Evolutionary conservation across 2,113 vertebrate species (phyloP).

Genomic region (Hippocampus zosterae): DNA sequence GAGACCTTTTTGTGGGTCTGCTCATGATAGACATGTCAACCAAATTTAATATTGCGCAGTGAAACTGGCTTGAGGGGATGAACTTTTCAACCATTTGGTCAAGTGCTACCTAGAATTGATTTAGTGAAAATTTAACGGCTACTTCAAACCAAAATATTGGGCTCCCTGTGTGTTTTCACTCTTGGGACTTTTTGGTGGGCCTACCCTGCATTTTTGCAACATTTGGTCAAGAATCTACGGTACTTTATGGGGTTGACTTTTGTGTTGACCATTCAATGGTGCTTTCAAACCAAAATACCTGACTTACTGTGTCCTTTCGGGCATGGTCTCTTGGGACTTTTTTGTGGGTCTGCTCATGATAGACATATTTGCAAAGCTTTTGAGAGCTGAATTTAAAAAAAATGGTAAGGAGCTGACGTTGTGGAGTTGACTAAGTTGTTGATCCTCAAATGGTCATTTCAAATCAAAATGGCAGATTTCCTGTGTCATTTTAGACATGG

Average conservation of each 20-base stretch:
- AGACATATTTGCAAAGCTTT: too few species aligned
- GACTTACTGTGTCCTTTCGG: neutral
- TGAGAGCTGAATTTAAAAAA: too few species aligned
- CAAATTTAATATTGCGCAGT: neutral
- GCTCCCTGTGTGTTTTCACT: neutral
- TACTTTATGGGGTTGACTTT: neutral
- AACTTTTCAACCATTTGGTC: neutral
- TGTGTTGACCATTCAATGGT: neutral
- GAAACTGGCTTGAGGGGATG: neutral
- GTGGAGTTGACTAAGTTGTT: too few species aligned
- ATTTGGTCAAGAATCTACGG: too few species aligned
- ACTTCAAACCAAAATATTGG: neutral
- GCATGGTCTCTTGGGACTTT: neutral
- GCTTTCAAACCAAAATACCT: neutral
- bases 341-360: too few species aligned
- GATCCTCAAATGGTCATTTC: too few species aligned
- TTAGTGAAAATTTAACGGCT: too few species aligned
- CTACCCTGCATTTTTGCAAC: neutral
- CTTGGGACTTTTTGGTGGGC: neutral
- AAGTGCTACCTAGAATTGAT: too few species aligned
- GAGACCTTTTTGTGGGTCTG: neutral
- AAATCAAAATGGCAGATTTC: too few species aligned
- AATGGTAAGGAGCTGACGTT: too few species aligned
- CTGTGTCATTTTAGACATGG: neutral
- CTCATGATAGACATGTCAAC: neutral